Evolutionary conservation across 2,113 vertebrate genomes (phyloP), one percentile per base, ranked within the genome.

Genomic region (Myiagra hebetior): DNA sequence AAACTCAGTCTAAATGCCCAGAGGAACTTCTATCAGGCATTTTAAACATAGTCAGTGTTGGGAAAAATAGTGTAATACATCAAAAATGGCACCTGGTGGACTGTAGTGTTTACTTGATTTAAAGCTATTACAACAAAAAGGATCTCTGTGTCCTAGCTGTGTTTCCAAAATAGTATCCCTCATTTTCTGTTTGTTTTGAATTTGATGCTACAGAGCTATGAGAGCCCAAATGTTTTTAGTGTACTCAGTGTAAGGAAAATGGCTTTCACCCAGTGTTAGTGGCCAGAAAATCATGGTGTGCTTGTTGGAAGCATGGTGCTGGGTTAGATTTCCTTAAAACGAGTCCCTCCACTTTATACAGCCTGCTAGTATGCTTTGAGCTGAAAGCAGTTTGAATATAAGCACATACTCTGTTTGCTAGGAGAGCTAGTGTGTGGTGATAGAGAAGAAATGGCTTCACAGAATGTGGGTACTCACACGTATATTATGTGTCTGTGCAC

Each of bases 131-230:
- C 60, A 73, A 59, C 55, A 55, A 55, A 91, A 93, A 79, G 30
- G 88, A 87, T 92, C 96, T 92, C 70, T 31, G 3, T 94, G 94
- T 97, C 90, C 92, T 88, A 69, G 56, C 46, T 94, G 11, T 98
- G 95, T 98, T 98, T 97, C 94, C 97, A 97, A 97, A 97, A 96
- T 30, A 97, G n/a, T 67, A 47, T 57, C 35, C 9, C 6, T 94
- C 56, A 31, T 85, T 92, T 95, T 95, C 65, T 97, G 85, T 97
- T 97, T 97, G 85, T 97, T 97, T 95, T 97, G 88, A 92, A 74
- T 92, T 86, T 77, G 52, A 47, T 90, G 84, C 67, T 85, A 18
- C 35, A 88, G 85, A 75, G 19, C 77, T 80, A 12, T 30, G 67
- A 81, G 46, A 92, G 37, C 28, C 18, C 37, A 67, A 91, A 80